These are phyloP conservation scores for Sturnira hondurensis DNA, from an alignment of 2,113 vertebrate genomes.

Conservation along the genomic window DNA sequence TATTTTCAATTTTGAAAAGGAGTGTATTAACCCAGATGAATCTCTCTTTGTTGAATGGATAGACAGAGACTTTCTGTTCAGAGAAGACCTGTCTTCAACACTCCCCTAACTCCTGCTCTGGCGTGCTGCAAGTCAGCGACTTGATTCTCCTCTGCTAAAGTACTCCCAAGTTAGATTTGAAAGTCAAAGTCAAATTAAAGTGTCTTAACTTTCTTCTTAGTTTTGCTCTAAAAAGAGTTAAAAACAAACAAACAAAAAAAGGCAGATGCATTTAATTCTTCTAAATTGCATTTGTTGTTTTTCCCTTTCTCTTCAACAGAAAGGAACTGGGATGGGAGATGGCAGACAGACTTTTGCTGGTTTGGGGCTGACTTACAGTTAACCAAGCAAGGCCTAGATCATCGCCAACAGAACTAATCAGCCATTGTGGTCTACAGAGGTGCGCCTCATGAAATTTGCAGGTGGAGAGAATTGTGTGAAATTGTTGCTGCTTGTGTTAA, in stretches of 20 bases:
- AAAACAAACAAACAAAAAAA: conserved; percentile 10
- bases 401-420: too few species aligned
- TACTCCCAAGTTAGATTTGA: not conserved
- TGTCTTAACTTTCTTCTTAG: not conserved
- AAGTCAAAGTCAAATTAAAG: not conserved
- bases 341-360: not conserved
- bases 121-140: not conserved
- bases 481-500: not conserved
- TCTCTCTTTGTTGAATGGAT: not conserved
- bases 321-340: not conserved
- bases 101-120: not conserved
- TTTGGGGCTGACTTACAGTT: not conserved
- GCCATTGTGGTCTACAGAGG: not conserved
- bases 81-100: not conserved
- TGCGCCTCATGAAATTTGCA: not conserved
- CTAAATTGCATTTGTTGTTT: not conserved
- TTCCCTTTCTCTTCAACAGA: not conserved
- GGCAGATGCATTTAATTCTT: not conserved
- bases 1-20: not conserved
- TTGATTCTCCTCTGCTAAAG: not conserved
- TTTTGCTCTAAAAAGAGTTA: not conserved
- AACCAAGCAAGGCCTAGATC: not conserved
- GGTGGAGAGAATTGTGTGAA: not conserved
- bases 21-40: not conserved
- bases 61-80: not conserved